Base-by-base conservation (phyloP, 30 jellyfish, hydroid and myxozoan species). In the Nemopilema nomurai region DNA sequence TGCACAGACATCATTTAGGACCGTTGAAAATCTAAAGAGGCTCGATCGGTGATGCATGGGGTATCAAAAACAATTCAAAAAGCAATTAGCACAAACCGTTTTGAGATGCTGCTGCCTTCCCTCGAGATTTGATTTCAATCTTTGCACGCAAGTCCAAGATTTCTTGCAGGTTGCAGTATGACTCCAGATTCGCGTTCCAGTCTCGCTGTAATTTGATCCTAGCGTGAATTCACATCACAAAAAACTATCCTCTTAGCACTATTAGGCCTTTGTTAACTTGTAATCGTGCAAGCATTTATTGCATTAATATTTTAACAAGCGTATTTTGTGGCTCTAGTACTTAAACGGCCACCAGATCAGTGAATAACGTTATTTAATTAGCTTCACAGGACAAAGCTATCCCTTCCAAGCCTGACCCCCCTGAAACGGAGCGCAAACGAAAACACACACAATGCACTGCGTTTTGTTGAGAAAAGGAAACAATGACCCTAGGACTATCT, bases 301-400 rank as follows among this genome's bases (percentile, higher is more conserved):
- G 66, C 26, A 77, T 77, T 62, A 62, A 57, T 62, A 77, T 77
- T 77, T 77, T 18, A 77, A 77, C 63, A 66, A 62, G 78, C 76
- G 49, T 51, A 28, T 64, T 31, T 24, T 62, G 87, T 28, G 87
- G 87, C 62, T 63, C 22, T 21, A 31, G 65, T 25, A 24, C 33
- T 62, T 57, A 57, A 49, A 77, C 78, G 75, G 78, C 87, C 87
- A 77, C 87, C 87, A 77, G 26, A 63, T 51, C 69, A 19, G 24
- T 62, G 50, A 26, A 50, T 19, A 64, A 24, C 78, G 78, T 29
- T 62, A 30, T 27, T 57, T 63, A 70, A 22, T 19, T 57, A 0
- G 80, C 0, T 22, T 28, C 26, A 23, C 1, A 70, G 28, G 29
- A 70, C 63, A 16, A 4, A 28, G 28, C 63, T 6, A 41, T 70